Evolutionary conservation across 2,113 vertebrate genomes (phyloP).

Genomic region (Bostrychus sinensis): DNA sequence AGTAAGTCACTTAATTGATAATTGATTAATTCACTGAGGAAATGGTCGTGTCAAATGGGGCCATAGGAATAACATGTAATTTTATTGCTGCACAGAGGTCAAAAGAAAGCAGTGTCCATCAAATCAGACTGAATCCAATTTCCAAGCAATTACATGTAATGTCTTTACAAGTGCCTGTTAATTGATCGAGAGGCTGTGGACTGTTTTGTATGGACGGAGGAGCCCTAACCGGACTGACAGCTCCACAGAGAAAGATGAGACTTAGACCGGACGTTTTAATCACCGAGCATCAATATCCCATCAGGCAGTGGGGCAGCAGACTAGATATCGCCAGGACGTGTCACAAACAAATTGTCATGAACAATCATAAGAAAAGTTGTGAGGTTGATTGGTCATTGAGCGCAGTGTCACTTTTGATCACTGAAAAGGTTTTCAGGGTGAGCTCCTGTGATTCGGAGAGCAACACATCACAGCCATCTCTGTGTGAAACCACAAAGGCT

Average conservation of each 20-base stretch:
- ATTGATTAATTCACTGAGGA: slow-evolving; percentile 39
- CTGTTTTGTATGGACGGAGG: slow-evolving; percentile 1
- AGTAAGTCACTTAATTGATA: slow-evolving; percentile 20
- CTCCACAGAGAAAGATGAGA: slow-evolving; percentile 18
- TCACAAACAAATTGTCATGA: slow-evolving; percentile 33
- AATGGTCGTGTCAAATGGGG: slow-evolving; percentile 28
- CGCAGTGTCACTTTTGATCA: neutral
- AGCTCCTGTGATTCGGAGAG: neutral
- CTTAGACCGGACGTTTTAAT: slow-evolving; percentile 51
- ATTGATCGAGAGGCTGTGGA: slow-evolving; percentile 39
- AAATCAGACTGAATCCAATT: slow-evolving; percentile 41
- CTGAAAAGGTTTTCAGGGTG: neutral
- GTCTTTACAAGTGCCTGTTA: slow-evolving; percentile 31
- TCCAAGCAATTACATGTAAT: slow-evolving; percentile 51
- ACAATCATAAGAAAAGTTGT: slow-evolving; percentile 24
- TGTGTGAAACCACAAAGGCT: neutral
- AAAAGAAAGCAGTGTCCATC: slow-evolving; percentile 40
- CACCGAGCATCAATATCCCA: slow-evolving; percentile 43
- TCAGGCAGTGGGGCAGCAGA: slow-evolving; percentile 9
- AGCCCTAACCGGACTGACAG: slow-evolving; percentile 17
- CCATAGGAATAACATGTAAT: slow-evolving; percentile 24
- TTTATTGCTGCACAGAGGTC: slow-evolving; percentile 30
- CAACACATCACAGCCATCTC: neutral
- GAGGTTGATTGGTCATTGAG: slow-evolving; percentile 19
- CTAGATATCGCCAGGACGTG: slow-evolving; percentile 14